Evolutionary conservation across 2,888 invertebrate genomes (phyloP).

Genomic region (Cosmia trapezina): DNA sequence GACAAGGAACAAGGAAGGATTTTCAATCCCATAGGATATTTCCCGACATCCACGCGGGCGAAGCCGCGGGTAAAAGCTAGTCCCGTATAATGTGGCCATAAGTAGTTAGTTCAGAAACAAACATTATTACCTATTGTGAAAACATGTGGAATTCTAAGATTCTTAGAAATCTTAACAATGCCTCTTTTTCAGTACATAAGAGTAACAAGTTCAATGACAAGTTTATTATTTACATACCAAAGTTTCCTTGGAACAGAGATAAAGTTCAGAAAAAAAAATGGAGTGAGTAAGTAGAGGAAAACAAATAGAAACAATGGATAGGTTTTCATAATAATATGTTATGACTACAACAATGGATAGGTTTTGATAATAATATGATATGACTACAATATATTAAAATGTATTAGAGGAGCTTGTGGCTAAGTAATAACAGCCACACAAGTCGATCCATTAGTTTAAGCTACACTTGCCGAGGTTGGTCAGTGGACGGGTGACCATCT

Average conservation of each 20-base stretch:
- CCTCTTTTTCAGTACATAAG: conserved; percentile 14
- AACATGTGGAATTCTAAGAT: conserved; percentile 44
- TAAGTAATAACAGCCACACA: neutral
- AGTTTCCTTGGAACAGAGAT: neutral
- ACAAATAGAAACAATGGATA: neutral
- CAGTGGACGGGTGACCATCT: no score
- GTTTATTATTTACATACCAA: conserved; percentile 29
- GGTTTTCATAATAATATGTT: no score
- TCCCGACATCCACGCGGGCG: no score
- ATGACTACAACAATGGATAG: no score
- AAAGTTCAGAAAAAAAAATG: neutral
- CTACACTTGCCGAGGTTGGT: no score
- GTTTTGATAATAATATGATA: neutral
- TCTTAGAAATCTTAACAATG: conserved; percentile 57
- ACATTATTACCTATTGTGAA: conserved; percentile 22
- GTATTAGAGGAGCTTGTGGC: no score
- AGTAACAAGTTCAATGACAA: conserved; percentile 35
- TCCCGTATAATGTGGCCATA: no score
- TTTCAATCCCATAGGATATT: no score
- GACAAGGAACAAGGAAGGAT: no score
- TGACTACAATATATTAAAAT: neutral
- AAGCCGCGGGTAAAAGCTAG: no score
- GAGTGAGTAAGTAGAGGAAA: no score
- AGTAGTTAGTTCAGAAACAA: conserved; percentile 38
- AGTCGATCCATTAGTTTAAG: no score